Evolutionary conservation across 2,113 vertebrate species (phyloP).

Genomic region (Cnemophilus loriae): DNA sequence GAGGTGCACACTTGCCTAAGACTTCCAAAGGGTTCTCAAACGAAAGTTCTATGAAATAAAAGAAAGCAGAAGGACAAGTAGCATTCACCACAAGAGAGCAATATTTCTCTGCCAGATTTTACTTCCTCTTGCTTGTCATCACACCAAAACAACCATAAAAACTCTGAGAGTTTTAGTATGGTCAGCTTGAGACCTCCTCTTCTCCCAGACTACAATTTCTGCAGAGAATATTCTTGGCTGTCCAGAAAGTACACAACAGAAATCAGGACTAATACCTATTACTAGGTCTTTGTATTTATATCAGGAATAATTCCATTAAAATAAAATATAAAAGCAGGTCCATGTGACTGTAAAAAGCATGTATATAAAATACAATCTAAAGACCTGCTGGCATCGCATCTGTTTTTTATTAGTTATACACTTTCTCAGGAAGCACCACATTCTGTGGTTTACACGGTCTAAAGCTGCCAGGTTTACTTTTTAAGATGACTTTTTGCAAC

Average conservation of each 20-base stretch:
- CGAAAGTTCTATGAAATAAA: constrained; percentile 20
- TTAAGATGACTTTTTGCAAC: not conserved
- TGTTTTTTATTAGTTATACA: not conserved
- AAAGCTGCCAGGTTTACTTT: not conserved
- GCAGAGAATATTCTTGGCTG: not conserved
- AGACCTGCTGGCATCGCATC: not conserved
- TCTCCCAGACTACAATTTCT: not conserved
- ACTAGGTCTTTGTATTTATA: not conserved
- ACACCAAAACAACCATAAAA: not conserved
- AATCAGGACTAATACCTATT: not conserved
- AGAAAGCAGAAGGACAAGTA: constrained; percentile 26
- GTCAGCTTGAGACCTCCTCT: not conserved
- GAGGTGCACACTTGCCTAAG: not conserved
- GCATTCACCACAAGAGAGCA: not conserved
- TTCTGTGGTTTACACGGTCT: not conserved
- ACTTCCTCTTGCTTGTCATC: not conserved
- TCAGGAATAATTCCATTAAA: not conserved
- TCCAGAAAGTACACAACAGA: not conserved
- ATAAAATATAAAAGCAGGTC: not conserved
- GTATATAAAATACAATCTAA: not conserved
- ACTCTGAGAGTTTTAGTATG: not conserved
- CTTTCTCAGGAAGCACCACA: not conserved
- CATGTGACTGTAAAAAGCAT: not conserved
- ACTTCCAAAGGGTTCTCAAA: constrained; percentile 58
- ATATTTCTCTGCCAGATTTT: not conserved